These are phyloP conservation scores for Drosophila setifemur DNA, from an alignment of 1,140 invertebrate species.

Conservation along the genomic window DNA sequence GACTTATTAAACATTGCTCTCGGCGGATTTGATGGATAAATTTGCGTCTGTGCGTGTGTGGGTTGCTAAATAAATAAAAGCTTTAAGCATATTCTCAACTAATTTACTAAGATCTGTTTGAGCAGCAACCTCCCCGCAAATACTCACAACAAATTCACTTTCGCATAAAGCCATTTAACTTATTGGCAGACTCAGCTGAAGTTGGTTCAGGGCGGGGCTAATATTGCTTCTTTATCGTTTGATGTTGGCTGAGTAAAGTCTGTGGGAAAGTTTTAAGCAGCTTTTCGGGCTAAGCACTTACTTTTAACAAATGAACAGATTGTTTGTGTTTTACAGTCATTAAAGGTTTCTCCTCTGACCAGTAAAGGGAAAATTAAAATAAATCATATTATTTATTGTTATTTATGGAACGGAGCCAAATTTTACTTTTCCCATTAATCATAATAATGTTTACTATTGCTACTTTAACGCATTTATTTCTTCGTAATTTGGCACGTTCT, in stretches of 20 bases:
- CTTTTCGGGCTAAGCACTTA: slow-evolving; percentile 39
- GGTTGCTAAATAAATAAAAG: slow-evolving; percentile 38
- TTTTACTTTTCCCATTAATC: slow-evolving; percentile 53
- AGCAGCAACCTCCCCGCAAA: not conserved
- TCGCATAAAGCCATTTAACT: slow-evolving; percentile 22
- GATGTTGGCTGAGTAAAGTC: slow-evolving; percentile 46
- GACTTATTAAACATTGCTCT: slow-evolving; percentile 50
- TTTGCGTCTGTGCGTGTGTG: slow-evolving; percentile 12
- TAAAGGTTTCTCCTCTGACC: slow-evolving; percentile 14
- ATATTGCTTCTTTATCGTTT: slow-evolving; percentile 37
- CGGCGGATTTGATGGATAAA: slow-evolving; percentile 38
- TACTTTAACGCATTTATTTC: slow-evolving; percentile 17
- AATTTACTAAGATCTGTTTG: slow-evolving; percentile 45
- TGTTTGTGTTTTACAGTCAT: slow-evolving; percentile 19
- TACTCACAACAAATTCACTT: slow-evolving; percentile 2
- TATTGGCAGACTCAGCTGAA: slow-evolving; percentile 10
- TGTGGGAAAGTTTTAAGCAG: slow-evolving; percentile 53
- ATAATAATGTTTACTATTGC: slow-evolving; percentile 61
- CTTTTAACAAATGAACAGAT: slow-evolving; percentile 50
- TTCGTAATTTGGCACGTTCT: not conserved
- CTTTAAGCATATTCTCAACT: slow-evolving; percentile 47
- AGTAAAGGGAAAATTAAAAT: slow-evolving; percentile 3
- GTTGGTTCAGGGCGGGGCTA: too few relatives aligned
- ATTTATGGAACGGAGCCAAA: slow-evolving; percentile 22
- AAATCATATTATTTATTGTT: slow-evolving; percentile 30